These are phyloP conservation scores for Agrotis segetum DNA, from an alignment of 2,888 invertebrate species.

Conservation along the genomic window DNA sequence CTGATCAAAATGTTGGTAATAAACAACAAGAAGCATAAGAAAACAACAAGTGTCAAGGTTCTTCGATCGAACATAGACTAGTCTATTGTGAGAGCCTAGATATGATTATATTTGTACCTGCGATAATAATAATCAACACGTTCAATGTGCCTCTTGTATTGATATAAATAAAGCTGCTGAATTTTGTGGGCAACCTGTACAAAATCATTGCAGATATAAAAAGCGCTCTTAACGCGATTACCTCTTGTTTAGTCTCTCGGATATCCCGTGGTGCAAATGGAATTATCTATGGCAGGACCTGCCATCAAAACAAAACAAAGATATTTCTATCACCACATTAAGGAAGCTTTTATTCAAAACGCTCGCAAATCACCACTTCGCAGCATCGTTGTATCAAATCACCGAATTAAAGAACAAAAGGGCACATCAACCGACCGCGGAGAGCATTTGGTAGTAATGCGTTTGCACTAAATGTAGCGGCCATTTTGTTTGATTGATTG, in stretches of 20 bases:
- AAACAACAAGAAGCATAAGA: not conserved
- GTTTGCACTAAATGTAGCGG: slow-evolving; percentile 48
- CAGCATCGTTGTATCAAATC: slow-evolving; percentile 59
- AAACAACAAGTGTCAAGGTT: too few species aligned
- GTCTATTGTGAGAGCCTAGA: too few species aligned
- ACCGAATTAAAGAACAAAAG: slow-evolving; percentile 59
- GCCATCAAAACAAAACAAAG: slow-evolving; percentile 19
- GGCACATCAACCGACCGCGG: slow-evolving; percentile 35
- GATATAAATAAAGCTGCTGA: too few species aligned
- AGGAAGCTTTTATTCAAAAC: slow-evolving; percentile 42
- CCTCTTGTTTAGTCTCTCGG: not conserved
- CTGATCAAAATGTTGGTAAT: not conserved
- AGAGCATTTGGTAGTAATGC: slow-evolving; percentile 52
- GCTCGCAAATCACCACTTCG: slow-evolving; percentile 52
- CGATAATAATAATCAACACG: too few species aligned
- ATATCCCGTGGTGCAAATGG: not conserved
- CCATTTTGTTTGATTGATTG: slow-evolving; percentile 55
- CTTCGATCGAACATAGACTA: too few species aligned
- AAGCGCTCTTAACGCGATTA: not conserved
- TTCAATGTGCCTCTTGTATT: too few species aligned
- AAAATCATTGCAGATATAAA: not conserved
- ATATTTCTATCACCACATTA: slow-evolving; percentile 27
- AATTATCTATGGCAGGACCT: not conserved
- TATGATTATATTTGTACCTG: too few species aligned
- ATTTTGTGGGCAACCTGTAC: too few species aligned